Conservation (phyloP, 2,888 invertebrate species). For the Nephrotoma flavescens region DNA sequence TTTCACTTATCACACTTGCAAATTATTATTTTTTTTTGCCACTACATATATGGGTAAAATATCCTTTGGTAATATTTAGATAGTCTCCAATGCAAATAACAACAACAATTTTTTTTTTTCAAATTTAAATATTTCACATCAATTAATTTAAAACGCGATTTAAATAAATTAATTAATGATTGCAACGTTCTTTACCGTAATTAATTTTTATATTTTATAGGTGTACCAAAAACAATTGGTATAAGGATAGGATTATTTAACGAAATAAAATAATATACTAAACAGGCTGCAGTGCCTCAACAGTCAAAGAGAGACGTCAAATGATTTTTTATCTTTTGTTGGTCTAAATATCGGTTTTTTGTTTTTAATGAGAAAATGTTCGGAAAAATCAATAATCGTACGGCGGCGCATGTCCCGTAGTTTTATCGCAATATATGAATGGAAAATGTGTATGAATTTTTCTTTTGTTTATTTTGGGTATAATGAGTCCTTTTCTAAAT, state of each 20-base stretch:
- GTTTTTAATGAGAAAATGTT: not conserved
- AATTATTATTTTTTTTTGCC: not conserved
- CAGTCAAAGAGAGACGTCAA: not conserved
- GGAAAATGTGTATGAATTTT: not conserved
- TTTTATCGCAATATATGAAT: not conserved
- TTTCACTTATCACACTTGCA: not conserved
- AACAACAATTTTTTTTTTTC: not conserved
- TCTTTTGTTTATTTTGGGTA: not conserved
- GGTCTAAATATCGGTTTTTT: not conserved
- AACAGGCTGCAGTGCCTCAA: not conserved
- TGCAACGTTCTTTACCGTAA: too few relatives aligned
- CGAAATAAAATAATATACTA: not conserved
- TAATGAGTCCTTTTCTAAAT: not conserved
- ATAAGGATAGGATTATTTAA: not conserved
- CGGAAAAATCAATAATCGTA: not conserved
- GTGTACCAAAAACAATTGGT: too few relatives aligned
- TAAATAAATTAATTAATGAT: too few relatives aligned
- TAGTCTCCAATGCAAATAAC: not conserved
- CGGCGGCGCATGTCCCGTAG: not conserved
- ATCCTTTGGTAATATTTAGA: not conserved
- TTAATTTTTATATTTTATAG: too few relatives aligned
- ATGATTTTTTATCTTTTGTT: not conserved
- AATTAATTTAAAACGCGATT: too few relatives aligned
- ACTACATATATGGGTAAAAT: not conserved
- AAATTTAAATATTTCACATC: too few relatives aligned